phyloP scores from a whole-genome alignment of 2,113 vertebrate species.

The Herpetotheres cachinnans region DNA sequence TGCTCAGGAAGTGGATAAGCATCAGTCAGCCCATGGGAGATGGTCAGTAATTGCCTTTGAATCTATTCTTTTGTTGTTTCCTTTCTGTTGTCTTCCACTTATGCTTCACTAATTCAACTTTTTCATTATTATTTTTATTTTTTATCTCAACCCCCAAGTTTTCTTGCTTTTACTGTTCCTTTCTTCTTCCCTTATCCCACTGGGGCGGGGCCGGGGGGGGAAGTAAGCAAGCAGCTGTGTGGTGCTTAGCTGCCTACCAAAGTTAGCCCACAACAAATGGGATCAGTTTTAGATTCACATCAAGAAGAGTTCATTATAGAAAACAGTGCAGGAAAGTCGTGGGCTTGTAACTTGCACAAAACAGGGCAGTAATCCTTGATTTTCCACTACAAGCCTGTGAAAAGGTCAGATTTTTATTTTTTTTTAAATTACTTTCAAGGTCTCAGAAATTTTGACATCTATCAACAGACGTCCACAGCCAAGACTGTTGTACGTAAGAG shows the following conservation, averaged over 20 bases:
- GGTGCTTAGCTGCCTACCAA: neutral
- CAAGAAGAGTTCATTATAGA: neutral
- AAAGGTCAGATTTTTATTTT: neutral
- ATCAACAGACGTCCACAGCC: neutral
- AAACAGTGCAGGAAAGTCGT: neutral
- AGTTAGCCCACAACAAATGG: neutral
- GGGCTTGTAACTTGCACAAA: neutral
- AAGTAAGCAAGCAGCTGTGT: neutral
- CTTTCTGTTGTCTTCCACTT: neutral
- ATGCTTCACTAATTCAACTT: neutral
- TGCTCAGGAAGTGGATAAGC: neutral
- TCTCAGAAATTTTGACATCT: neutral
- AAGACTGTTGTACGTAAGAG: neutral
- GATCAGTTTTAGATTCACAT: neutral
- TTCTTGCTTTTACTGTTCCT: neutral
- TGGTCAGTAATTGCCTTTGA: neutral
- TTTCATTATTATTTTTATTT: neutral
- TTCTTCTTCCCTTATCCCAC: neutral
- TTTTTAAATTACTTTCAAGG: neutral
- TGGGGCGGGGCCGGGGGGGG: accelerated
- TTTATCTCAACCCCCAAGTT: neutral
- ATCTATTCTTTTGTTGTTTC: neutral
- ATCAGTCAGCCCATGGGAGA: accelerated
- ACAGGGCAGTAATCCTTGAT: neutral
- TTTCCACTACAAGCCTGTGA: neutral